Percentiles rank a stretch among this genome's conserved stretches.
Conservation (phyloP, 2,888 invertebrate genomes). For the Cryptocephalus primarius region DNA sequence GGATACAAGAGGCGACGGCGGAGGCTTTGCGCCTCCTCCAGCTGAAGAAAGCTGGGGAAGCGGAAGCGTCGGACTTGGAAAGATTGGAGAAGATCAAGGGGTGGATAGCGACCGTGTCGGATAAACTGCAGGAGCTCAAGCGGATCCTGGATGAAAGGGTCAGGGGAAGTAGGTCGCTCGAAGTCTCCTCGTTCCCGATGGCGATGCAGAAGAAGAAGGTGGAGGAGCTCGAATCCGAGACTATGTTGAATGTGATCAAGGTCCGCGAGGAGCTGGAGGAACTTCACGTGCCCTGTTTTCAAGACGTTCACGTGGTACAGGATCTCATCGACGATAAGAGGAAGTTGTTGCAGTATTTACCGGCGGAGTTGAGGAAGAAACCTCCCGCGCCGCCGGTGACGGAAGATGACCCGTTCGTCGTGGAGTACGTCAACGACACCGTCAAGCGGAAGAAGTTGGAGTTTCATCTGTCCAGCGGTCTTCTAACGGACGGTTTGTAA, state of each 20-base stretch:
- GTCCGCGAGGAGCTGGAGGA: conserved; percentile 10
- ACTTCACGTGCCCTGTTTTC: conserved; percentile 9
- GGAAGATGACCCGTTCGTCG: conserved; percentile 38
- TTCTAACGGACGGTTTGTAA: too few species aligned
- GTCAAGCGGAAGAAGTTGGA: too few species aligned
- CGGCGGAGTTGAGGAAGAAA: conserved; percentile 18
- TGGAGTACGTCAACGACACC: conserved; percentile 38
- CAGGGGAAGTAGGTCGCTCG: conserved; percentile 6
- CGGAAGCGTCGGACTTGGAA: conserved; percentile 15
- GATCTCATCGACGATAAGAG: conserved; percentile 11
- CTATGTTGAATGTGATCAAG: conserved; percentile 9
- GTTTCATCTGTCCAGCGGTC: too few species aligned
- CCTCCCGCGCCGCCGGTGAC: conserved; percentile 22
- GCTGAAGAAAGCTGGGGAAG: conserved; percentile 18
- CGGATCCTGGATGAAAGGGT: too few species aligned
- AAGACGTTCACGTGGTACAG: conserved; percentile 6
- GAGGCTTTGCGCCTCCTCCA: conserved; percentile 22
- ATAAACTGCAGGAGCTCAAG: background rate
- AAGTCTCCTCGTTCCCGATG: conserved; percentile 26
- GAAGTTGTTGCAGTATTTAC: conserved; percentile 17
- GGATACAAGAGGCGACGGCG: conserved; percentile 28
- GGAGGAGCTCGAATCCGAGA: conserved; percentile 14
- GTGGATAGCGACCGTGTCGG: conserved; percentile 28
- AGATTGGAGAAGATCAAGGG: conserved; percentile 26
- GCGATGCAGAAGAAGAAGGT: conserved; percentile 15